Base-by-base conservation (phyloP, 2,888 invertebrate species). In the Cryptus armator region DNA sequence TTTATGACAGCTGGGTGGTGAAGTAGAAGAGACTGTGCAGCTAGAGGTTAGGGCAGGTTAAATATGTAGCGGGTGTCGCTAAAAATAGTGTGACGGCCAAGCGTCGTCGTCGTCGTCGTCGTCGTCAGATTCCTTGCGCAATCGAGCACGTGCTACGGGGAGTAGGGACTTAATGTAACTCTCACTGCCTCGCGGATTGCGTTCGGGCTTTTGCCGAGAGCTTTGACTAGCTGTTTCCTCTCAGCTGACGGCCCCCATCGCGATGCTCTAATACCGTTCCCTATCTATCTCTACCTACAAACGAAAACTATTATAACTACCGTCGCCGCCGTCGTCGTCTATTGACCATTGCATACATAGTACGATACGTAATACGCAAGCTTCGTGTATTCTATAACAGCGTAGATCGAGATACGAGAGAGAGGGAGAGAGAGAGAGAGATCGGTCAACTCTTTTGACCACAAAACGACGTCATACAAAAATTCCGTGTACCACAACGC, bases 11-110 rank as follows among this genome's bases (percentile, higher is more conserved):
- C 80, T 81, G 77, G 19, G 56, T 53, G 48, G 83, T 46, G 24
- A 37, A 37, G 64, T 16, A 53, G 19, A 56, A 75, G 62, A 51
- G 78, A 37, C 67, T 56, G 44, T 37, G 62, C 67, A 67, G 56
- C 56, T 81, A 86, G 91, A 91, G 92, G 91, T 92, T 93, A 92
- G 92, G 90, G 90, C 91, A 90, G 92, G 92, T 93, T 93, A 93
- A 93, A 93, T 93, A 92, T 91, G 93, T 92, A 91, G 89, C 91
- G 89, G 89, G 89, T 90, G 88, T 89, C 84, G 88, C 90, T 93
- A 92, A 92, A 93, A 93, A 93, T 93, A 93, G 91, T 91, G 86
- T 91, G 93, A 93, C 92, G 93, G 92, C 90, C 92, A 88, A 89
- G 86, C 87, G 89, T 88, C 90, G 89, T 68, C 51, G 93, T 19